These are phyloP conservation scores for Bemisia tabaci DNA, from an alignment of 1,140 invertebrate species.

Conservation along the genomic window DNA sequence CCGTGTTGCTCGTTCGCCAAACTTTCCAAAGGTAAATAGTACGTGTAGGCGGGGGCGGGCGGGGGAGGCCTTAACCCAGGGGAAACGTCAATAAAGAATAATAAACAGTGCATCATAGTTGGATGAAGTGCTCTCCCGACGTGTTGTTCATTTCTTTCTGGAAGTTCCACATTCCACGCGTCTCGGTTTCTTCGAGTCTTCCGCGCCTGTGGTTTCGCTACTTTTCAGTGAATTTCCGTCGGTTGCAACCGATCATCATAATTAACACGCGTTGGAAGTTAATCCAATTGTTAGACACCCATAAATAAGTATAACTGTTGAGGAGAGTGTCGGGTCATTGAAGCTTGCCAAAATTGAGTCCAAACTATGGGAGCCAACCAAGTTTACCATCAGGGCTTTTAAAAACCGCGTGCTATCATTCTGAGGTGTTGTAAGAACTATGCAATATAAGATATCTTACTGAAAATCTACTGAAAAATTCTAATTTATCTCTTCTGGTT, in stretches of 20 bases:
- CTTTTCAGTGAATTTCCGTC: neutral
- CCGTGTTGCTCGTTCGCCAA: neutral
- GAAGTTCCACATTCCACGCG: neutral
- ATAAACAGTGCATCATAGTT: neutral
- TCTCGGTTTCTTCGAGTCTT: neutral
- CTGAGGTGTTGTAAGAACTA: no score
- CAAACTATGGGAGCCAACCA: no score
- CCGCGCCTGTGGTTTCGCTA: neutral
- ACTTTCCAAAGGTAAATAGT: neutral
- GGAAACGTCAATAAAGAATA: neutral
- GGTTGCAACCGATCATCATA: no score
- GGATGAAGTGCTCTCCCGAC: neutral
- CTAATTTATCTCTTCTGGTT: no score
- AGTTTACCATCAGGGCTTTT: no score
- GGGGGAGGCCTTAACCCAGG: neutral
- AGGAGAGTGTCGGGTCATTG: no score
- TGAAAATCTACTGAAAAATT: no score
- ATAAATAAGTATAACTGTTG: no score
- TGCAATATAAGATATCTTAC: no score
- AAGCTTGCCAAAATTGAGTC: no score
- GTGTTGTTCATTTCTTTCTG: neutral
- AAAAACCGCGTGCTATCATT: no score
- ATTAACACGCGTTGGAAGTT: no score
- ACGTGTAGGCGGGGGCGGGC: neutral
- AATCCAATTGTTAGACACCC: neutral